Evolutionary conservation across 2,113 vertebrate genomes (phyloP).

Genomic region (Peromyscus maniculatus): DNA sequence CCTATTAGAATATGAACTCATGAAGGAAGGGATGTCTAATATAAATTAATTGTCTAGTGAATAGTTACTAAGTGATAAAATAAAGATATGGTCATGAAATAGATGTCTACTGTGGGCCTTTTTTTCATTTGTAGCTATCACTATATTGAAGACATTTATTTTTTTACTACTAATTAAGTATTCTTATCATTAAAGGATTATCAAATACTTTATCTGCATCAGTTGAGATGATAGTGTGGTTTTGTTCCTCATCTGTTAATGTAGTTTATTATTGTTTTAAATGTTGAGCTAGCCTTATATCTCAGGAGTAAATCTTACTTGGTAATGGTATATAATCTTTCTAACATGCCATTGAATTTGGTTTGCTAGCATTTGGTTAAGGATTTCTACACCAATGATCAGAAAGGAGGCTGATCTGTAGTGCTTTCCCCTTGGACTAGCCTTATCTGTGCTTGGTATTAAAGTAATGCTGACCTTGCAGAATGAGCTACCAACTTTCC

Average conservation of each 20-base stretch:
- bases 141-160: neutral
- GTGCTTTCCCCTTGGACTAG: neutral
- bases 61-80: neutral
- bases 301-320: neutral
- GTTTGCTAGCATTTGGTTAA: neutral
- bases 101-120: neutral
- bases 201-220: neutral
- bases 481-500: neutral
- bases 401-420: neutral
- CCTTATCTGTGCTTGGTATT: neutral
- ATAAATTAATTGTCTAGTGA: neutral
- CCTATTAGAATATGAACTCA: neutral
- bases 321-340: neutral
- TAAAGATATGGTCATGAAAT: neutral
- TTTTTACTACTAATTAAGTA: neutral
- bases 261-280: neutral
- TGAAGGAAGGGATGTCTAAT: neutral
- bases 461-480: neutral
- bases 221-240: neutral
- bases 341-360: neutral
- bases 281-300: neutral
- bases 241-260: neutral
- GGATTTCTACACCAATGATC: neutral
- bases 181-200: neutral
- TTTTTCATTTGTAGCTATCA: neutral